Percentiles rank a stretch among this genome's conserved stretches.
Evolutionary conservation across 2,113 vertebrate species (phyloP).

Genomic region (Alosa alosa): DNA sequence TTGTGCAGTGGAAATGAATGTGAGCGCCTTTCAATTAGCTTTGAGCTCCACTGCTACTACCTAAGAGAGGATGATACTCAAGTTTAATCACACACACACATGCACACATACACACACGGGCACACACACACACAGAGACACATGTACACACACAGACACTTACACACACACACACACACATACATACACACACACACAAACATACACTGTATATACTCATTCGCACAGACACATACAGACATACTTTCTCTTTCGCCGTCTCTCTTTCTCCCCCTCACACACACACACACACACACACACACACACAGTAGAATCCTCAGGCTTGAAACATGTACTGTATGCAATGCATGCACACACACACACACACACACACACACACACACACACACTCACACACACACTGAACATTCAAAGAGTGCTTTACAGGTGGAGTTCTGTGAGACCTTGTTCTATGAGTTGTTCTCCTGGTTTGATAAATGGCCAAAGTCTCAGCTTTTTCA

Average conservation of each 20-base stretch:
- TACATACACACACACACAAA: neutral
- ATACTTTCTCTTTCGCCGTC: no score
- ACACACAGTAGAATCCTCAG: neutral
- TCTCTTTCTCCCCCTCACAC: neutral
- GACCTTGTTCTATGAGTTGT: no score
- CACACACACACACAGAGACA: neutral
- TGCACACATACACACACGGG: neutral
- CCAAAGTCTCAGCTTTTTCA: neutral
- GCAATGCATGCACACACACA: no score
- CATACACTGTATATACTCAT: neutral
- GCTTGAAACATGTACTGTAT: neutral
- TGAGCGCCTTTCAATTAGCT: conserved; percentile 16
- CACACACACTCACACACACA: no score
- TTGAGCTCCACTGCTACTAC: neutral
- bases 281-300: neutral
- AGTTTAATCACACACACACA: conserved; percentile 2
- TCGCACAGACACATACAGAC: neutral
- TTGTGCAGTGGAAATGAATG: neutral
- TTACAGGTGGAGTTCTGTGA: neutral
- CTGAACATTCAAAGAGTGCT: no score
- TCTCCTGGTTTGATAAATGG: neutral
- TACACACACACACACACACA: neutral
- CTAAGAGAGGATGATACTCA: neutral
- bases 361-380: no score
- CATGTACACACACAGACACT: neutral